Base-by-base conservation (phyloP, 2,888 invertebrate genomes). In the Troides helena region DNA sequence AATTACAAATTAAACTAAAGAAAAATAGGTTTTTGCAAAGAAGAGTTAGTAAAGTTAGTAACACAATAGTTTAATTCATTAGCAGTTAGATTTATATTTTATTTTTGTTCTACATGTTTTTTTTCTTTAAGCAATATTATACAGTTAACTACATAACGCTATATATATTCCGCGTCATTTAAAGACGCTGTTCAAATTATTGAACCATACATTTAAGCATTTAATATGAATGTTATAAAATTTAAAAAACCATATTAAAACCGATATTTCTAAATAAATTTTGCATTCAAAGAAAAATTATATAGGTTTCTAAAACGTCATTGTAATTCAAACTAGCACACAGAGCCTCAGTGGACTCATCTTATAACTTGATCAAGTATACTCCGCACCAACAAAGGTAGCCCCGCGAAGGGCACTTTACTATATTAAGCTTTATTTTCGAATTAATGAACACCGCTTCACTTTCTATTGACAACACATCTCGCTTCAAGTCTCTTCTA, bases 371-470 rank as follows among this genome's bases (percentile, higher is more conserved):
- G 67, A 70, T 70, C 70, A 59, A 70, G 70, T 25, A 63, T 66
- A 36, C 62, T 60, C 30, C 46, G 21, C 30, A 46, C n/a, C 17
- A 21, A 50, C 59, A 66, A 59, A 50, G 62, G 50, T 62, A 66
- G 70, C n/a, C 67, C n/a, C 67, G 66, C 66, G 7, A 53, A 67
- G 70, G n/a, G 43, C 53, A 59, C 66, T 70, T 70, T 70, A 25
- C n/a, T 59, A 43, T 39, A 70, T 66, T 67, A 67, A 70, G 66
- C 70, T 67, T 58, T 62, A 63, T 63, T 63, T 62, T 66, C 50
- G 36, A 67, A 50, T 70, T 70, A 70, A 70, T 67, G 70, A 70
- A 70, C 62, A 25, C 65, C 53, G 59, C 70, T 70, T 43, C 50
- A 59, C 30, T 5, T 56, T 60, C 53, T 60, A 65, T 65, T 69